These are phyloP conservation scores for Trinorchestia longiramus DNA, from an alignment of 1,140 invertebrate genomes.

Conservation along the genomic window DNA sequence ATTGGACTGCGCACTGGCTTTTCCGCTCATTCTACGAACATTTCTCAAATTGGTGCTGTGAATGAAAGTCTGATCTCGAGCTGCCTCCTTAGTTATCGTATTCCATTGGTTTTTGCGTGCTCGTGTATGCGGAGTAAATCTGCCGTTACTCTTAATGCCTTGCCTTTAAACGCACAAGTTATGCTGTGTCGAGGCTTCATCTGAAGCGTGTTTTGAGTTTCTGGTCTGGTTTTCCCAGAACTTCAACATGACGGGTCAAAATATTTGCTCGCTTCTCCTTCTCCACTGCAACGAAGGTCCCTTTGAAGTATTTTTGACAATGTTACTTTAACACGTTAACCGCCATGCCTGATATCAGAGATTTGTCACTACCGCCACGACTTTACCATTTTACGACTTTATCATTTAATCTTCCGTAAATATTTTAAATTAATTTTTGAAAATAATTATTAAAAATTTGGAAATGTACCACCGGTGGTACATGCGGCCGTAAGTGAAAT, in stretches of 20 bases:
- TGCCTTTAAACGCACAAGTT: neutral
- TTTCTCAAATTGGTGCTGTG: neutral
- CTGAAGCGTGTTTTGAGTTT: neutral
- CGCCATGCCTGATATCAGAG: too few species aligned
- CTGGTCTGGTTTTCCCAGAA: neutral
- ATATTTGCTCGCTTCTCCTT: neutral
- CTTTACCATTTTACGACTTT: too few species aligned
- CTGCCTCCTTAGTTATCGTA: neutral
- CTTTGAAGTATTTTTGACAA: neutral
- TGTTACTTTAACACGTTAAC: neutral
- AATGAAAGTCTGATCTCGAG: neutral
- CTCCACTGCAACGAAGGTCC: neutral
- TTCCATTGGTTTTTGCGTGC: neutral
- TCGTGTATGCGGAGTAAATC: neutral
- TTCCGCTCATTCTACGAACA: neutral
- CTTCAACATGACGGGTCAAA: neutral
- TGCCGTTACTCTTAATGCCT: neutral
- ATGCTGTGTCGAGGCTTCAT: neutral
- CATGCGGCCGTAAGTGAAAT: too few species aligned
- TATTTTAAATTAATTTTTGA: too few species aligned
- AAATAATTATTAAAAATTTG: too few species aligned
- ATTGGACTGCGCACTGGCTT: neutral
- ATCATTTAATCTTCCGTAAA: too few species aligned
- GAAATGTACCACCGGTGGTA: too few species aligned
- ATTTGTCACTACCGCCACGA: too few species aligned